These are phyloP conservation scores for Troides aeacus DNA, from an alignment of 2,888 invertebrate genomes.

Conservation along the genomic window DNA sequence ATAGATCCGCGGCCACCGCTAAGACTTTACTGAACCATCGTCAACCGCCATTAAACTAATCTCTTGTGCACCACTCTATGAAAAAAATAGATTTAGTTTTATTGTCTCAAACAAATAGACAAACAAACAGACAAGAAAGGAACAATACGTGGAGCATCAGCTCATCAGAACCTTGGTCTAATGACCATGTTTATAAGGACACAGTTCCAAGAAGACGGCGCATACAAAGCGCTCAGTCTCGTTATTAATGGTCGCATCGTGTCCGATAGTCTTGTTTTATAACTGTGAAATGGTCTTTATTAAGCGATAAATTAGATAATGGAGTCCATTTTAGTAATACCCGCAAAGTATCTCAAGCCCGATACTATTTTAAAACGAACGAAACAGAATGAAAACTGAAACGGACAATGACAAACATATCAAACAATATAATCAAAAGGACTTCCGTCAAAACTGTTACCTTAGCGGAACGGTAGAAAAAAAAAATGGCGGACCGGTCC, in stretches of 20 bases:
- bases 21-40: no score
- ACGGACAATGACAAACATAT: background rate
- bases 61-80: no score
- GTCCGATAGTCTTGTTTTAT: slow-evolving; percentile 30
- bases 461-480: slow-evolving; percentile 1
- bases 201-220: no score
- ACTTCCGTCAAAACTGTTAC: slow-evolving; percentile 14
- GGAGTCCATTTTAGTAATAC: slow-evolving; percentile 10
- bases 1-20: no score
- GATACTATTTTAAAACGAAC: background rate
- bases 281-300: slow-evolving; percentile 35
- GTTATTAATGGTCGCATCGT: slow-evolving; percentile 32
- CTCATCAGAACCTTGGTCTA: no score
- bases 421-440: background rate
- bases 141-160: no score
- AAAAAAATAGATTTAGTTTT: no score
- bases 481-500: slow-evolving; percentile 4
- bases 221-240: background rate
- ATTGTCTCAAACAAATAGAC: no score
- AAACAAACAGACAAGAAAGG: no score
- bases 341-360: background rate
- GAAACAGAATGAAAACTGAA: background rate
- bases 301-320: slow-evolving; percentile 36
- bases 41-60: no score
- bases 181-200: no score